A percentile compares a stretch with the other conserved stretches of the same genome.
Conservation (phyloP, 2,888 invertebrate genomes). For the Eupithecia insigniata region DNA sequence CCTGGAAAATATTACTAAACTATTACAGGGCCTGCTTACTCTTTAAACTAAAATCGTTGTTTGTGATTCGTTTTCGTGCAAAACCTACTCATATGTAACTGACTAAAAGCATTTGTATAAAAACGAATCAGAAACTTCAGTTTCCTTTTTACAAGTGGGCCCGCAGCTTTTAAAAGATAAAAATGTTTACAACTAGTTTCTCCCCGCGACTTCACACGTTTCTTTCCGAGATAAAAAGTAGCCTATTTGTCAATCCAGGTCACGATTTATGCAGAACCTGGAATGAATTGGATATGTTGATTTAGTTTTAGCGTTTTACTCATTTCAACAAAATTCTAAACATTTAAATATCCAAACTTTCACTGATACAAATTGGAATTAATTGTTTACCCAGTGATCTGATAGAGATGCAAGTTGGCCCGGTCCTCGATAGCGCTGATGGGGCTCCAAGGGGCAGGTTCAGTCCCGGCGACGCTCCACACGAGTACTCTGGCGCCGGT, state of each 20-base stretch:
- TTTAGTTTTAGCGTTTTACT: not conserved
- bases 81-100: too few species aligned
- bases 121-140: too few species aligned
- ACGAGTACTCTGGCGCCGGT: conserved; percentile 84
- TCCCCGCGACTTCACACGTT: not conserved
- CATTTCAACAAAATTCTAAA: not conserved
- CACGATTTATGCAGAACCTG: not conserved
- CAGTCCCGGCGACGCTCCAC: conserved; percentile 94
- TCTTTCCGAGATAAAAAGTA: not conserved
- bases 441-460: conserved; percentile 97
- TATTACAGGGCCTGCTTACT: not conserved
- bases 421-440: conserved; percentile 89
- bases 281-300: not conserved
- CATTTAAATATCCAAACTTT: not conserved
- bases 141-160: too few species aligned
- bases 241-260: not conserved
- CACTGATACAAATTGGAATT: not conserved
- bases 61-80: not conserved
- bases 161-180: too few species aligned
- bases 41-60: not conserved
- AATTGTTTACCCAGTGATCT: conserved; percentile 85
- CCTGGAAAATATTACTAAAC: conserved; percentile 67
- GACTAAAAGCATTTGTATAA: too few species aligned
- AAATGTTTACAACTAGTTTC: not conserved
- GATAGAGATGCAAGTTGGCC: conserved; percentile 94